Percentiles rank a stretch among this genome's conserved stretches.
These are phyloP conservation scores for Melitaea athalia DNA, from an alignment of 2,888 invertebrate species.

Conservation along the genomic window DNA sequence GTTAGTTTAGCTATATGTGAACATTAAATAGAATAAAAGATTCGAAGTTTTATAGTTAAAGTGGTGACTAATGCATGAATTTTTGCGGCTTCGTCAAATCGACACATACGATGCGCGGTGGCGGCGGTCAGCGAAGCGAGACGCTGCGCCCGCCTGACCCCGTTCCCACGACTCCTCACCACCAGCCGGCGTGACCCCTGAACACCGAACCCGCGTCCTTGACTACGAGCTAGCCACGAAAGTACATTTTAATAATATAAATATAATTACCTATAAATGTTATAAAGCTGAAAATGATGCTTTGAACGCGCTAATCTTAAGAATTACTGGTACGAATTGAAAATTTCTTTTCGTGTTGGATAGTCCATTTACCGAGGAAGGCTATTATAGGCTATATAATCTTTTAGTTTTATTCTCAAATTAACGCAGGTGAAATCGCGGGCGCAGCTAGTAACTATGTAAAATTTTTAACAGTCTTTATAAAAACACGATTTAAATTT, in stretches of 20 bases:
- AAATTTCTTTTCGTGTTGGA: no score
- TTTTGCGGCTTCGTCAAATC: constrained; percentile 41
- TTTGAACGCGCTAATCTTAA: no score
- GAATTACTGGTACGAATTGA: no score
- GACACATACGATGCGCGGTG: constrained; percentile 42
- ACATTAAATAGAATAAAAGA: neutral
- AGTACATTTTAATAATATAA: neutral
- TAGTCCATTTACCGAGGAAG: no score
- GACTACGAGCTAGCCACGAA: constrained; percentile 23
- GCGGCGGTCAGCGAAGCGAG: constrained; percentile 65
- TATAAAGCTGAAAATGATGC: no score
- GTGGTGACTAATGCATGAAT: constrained; percentile 34
- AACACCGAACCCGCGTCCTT: constrained; percentile 45
- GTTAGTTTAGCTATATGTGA: neutral
- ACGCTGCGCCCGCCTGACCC: constrained; percentile 74
- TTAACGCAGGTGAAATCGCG: no score
- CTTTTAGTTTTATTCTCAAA: no score
- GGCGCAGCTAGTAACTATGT: no score
- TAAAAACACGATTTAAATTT: no score
- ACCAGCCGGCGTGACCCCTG: constrained; percentile 55
- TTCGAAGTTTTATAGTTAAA: constrained; percentile 16
- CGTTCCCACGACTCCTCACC: constrained; percentile 68
- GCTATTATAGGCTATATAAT: no score
- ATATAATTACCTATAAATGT: no score
- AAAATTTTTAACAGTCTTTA: no score